phyloP scores from a whole-genome alignment of 2,888 invertebrate genomes.

The Andrena fulva region DNA sequence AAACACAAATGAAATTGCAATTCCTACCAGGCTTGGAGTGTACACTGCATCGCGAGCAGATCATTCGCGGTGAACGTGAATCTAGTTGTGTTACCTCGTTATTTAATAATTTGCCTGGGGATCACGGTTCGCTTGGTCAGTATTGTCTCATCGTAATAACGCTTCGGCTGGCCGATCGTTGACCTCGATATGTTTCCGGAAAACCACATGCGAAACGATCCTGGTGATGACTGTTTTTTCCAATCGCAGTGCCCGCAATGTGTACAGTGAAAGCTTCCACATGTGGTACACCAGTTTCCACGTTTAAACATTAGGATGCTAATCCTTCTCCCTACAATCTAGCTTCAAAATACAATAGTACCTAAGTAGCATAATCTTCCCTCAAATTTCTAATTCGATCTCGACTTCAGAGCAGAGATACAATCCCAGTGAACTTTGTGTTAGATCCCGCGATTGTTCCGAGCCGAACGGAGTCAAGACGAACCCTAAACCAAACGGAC shows the following conservation, averaged over 20 bases:
- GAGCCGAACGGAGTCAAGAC: neutral
- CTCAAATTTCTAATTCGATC: neutral
- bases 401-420: no score
- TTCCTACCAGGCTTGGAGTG: neutral
- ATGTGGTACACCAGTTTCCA: neutral
- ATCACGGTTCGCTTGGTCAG: slow-evolving; percentile 57
- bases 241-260: slow-evolving; percentile 9
- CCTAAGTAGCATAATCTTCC: neutral
- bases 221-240: slow-evolving; percentile 36
- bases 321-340: no score
- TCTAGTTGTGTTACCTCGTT: slow-evolving; percentile 17
- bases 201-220: slow-evolving; percentile 58
- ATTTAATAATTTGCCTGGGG: slow-evolving; percentile 44
- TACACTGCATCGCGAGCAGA: neutral
- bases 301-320: neutral
- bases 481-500: slow-evolving; percentile 1
- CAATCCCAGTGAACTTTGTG: neutral
- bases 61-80: neutral
- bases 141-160: slow-evolving; percentile 61
- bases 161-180: slow-evolving; percentile 54
- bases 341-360: no score
- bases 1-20: no score
- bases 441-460: neutral
- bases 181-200: slow-evolving; percentile 67
- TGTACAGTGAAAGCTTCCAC: slow-evolving; percentile 44